phyloP scores from a whole-genome alignment of 2,888 invertebrate species.

The Tillus elongatus region DNA sequence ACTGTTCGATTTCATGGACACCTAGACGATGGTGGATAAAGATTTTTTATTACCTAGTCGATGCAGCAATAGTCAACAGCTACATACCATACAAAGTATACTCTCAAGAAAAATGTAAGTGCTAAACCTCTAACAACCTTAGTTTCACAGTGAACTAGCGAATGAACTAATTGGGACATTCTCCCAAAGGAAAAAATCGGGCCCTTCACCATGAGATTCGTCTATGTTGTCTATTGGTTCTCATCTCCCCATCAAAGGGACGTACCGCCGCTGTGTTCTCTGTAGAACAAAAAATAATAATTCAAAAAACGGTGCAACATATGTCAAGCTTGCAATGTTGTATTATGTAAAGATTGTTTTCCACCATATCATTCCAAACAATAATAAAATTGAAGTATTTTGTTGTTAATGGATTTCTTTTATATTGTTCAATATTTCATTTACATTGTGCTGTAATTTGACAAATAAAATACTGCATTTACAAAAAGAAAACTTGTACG shows the following conservation, averaged over 20 bases:
- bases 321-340: slow-evolving; percentile 4
- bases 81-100: slow-evolving; percentile 4
- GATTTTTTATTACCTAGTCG: no score
- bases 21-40: slow-evolving; percentile 1
- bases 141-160: background rate
- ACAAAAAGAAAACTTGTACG: no score
- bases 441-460: no score
- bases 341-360: background rate
- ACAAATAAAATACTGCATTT: no score
- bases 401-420: no score
- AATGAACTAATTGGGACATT: slow-evolving; percentile 3
- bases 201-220: slow-evolving; percentile 3
- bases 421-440: no score
- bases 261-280: slow-evolving; percentile 2
- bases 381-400: no score
- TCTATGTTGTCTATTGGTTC: background rate
- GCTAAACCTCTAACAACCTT: background rate
- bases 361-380: slow-evolving; percentile 6
- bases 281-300: slow-evolving; percentile 1
- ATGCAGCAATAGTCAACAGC: no score
- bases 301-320: background rate
- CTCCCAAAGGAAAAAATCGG: slow-evolving; percentile 3
- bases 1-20: slow-evolving; percentile 2
- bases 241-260: background rate
- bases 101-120: background rate